Percentiles rank a stretch among this genome's conserved stretches.
Conservation (phyloP, 2,888 invertebrate genomes). For the Tinea trinotella region DNA sequence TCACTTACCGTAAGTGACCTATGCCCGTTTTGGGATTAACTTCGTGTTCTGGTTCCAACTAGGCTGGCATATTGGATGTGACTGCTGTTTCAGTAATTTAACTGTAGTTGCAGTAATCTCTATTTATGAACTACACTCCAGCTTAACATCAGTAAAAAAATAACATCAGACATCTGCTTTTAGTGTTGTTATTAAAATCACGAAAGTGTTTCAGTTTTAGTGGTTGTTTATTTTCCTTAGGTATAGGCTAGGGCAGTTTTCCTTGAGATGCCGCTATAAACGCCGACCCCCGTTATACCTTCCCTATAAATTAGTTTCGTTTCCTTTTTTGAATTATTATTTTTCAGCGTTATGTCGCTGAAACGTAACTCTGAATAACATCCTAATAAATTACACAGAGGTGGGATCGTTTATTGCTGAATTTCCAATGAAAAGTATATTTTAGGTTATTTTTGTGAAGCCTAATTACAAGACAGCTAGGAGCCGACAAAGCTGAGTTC, state of each 20-base stretch:
- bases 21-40: too few relatives aligned
- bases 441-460: not conserved
- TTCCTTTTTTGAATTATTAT: slow-evolving; percentile 23
- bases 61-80: too few relatives aligned
- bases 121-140: too few relatives aligned
- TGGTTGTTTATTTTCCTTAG: slow-evolving; percentile 19
- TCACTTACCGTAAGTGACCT: too few relatives aligned
- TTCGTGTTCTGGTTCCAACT: too few relatives aligned
- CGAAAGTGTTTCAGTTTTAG: not conserved
- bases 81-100: too few relatives aligned
- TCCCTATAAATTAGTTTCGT: slow-evolving; percentile 22
- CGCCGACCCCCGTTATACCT: slow-evolving; percentile 18
- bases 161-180: not conserved
- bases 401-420: slow-evolving; percentile 13
- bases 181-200: not conserved
- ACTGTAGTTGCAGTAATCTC: too few relatives aligned
- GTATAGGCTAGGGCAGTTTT: not conserved
- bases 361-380: slow-evolving; percentile 31
- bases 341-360: slow-evolving; percentile 22
- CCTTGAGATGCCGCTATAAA: slow-evolving; percentile 14
- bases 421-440: slow-evolving; percentile 3
- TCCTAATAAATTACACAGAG: slow-evolving; percentile 32
- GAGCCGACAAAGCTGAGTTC: slow-evolving; percentile 1
- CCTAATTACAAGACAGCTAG: slow-evolving; percentile 6
- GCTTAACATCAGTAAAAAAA: too few relatives aligned